These are phyloP conservation scores for Aphis craccivora DNA, from an alignment of 1,140 invertebrate genomes.

Conservation along the genomic window DNA sequence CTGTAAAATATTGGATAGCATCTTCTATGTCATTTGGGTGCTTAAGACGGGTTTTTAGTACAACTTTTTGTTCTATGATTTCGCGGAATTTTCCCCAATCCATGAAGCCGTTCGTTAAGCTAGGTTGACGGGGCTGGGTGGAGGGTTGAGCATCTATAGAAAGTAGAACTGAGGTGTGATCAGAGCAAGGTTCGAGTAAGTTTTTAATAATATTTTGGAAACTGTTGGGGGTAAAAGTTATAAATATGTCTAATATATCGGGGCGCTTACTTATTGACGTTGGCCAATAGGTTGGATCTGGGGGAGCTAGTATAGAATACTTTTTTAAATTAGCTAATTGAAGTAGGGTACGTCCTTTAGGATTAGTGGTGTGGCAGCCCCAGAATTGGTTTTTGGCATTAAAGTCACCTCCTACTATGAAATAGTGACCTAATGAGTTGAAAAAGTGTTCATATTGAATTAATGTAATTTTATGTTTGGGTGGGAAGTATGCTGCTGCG, in stretches of 20 bases:
- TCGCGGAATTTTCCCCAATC: background rate
- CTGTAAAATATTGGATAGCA: background rate
- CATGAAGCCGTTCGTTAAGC: background rate
- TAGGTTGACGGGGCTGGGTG: background rate
- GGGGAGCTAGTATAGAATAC: background rate
- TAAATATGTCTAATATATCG: conserved; percentile 44
- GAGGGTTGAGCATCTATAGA: background rate
- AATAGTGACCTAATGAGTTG: background rate
- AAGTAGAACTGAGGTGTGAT: conserved; percentile 23
- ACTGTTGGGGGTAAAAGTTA: background rate
- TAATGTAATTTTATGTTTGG: background rate
- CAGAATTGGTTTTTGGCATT: background rate
- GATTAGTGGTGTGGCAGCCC: background rate
- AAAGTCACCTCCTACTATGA: background rate
- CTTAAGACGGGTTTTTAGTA: background rate
- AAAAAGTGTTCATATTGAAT: background rate
- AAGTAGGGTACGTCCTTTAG: background rate
- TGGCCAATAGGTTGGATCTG: background rate
- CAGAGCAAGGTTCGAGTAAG: conserved; percentile 14
- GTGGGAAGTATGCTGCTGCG: conserved; percentile 4
- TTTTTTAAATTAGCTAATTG: background rate
- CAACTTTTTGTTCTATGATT: background rate
- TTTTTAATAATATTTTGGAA: conserved; percentile 33
- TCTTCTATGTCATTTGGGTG: background rate
- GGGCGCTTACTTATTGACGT: background rate